Percentiles rank a stretch among this genome's conserved stretches.
phyloP scores from a whole-genome alignment of 2,113 vertebrate species.

The Alces alces region DNA sequence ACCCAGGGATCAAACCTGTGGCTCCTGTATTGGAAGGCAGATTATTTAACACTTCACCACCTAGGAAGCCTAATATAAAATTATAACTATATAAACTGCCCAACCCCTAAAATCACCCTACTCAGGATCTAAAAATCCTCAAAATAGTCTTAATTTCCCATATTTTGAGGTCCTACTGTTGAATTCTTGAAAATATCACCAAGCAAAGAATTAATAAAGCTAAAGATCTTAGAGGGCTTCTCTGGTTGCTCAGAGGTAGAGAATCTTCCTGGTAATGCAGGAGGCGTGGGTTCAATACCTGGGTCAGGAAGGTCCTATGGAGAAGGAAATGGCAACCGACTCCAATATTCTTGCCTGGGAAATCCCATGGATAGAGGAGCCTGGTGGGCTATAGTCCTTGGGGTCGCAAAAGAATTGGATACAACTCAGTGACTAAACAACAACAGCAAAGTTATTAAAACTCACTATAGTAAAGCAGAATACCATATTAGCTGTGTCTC shows the following conservation, averaged over 20 bases:
- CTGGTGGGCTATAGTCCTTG: background rate
- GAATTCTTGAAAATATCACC: background rate
- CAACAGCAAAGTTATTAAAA: background rate
- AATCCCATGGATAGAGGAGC: background rate
- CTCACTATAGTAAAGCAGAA: background rate
- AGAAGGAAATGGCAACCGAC: background rate
- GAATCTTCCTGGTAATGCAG: background rate
- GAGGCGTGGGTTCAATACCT: background rate
- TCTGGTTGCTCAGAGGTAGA: background rate
- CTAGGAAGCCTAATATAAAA: background rate
- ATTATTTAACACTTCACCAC: background rate
- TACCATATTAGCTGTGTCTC: background rate
- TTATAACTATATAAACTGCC: background rate
- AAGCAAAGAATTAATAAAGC: background rate
- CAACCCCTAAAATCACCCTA: background rate
- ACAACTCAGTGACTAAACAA: background rate
- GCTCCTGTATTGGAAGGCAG: background rate
- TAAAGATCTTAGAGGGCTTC: background rate
- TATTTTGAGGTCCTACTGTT: background rate
- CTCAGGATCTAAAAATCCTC: background rate
- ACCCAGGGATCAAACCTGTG: background rate
- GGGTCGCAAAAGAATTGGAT: accelerated
- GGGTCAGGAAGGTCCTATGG: background rate
- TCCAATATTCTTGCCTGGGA: background rate
- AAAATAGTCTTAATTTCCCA: background rate